Conservation (phyloP, 2,113 vertebrate genomes). For the Onychorhynchus coronatus region DNA sequence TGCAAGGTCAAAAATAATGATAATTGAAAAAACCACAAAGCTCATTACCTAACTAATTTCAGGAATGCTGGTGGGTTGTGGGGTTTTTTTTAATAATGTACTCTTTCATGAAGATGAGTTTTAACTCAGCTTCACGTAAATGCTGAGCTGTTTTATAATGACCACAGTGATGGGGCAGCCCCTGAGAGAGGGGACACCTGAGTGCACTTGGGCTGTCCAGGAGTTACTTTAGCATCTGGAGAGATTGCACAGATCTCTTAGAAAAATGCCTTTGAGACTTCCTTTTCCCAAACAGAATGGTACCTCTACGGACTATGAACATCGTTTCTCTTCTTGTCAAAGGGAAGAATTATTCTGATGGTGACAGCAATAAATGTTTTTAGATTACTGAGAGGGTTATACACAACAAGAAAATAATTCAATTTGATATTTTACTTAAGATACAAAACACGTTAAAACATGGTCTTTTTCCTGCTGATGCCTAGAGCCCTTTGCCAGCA, state of each 20-base stretch:
- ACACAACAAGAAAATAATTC: not conserved
- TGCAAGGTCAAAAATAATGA: not conserved
- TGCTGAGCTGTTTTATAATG: not conserved
- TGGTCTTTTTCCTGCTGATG: not conserved
- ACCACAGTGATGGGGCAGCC: not conserved
- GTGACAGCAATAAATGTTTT: not conserved
- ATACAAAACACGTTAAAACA: not conserved
- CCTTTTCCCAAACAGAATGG: not conserved
- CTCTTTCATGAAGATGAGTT: not conserved
- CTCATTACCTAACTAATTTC: not conserved
- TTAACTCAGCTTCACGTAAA: not conserved
- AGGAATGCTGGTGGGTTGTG: not conserved
- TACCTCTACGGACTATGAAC: accelerated
- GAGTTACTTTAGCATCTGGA: not conserved
- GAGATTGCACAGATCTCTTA: not conserved
- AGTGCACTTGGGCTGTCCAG: not conserved
- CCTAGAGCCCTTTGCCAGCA: not conserved
- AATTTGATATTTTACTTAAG: not conserved
- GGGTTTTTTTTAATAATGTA: not conserved
- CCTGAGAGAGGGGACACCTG: not conserved
- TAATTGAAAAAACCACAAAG: not conserved
- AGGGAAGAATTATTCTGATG: not conserved
- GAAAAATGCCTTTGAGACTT: not conserved
- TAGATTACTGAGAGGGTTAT: not conserved
- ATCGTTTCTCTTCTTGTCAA: accelerated